Conservation (phyloP, 2,888 invertebrate genomes). For the Salticus scenicus region DNA sequence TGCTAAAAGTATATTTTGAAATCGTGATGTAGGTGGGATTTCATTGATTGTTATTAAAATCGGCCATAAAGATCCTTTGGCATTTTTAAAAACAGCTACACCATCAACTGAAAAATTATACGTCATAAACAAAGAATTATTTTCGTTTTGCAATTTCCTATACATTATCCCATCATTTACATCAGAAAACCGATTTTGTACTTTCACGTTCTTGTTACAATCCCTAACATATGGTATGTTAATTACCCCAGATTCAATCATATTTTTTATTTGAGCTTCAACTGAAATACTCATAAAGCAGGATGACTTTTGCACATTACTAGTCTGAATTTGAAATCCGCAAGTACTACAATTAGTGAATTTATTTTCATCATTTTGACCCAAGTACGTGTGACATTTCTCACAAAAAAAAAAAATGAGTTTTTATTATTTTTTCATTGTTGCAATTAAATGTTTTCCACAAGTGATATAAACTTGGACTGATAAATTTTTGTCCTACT, state of each 20-base stretch:
- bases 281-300: conserved; percentile 2
- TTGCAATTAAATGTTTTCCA: background rate
- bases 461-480: background rate
- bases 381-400: background rate
- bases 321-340: background rate
- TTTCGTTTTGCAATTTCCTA: background rate
- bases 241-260: background rate
- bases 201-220: background rate
- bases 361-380: background rate
- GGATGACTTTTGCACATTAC: background rate
- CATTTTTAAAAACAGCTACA: background rate
- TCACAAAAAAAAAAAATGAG: background rate
- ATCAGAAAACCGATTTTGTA: background rate
- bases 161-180: conserved; percentile 2
- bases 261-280: background rate
- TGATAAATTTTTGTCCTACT: background rate
- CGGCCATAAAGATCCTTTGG: conserved; percentile 19
- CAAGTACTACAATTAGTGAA: background rate
- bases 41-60: conserved; percentile 16
- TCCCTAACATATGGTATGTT: background rate
- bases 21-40: background rate
- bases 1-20: background rate
- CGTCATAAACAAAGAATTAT: background rate
- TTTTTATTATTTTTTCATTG: background rate
- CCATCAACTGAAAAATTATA: conserved; percentile 27